Percentiles rank a stretch among this genome's conserved stretches.
Conservation (phyloP, 64 coral and sea anemone genomes). For the Pocillopora damicornis region DNA sequence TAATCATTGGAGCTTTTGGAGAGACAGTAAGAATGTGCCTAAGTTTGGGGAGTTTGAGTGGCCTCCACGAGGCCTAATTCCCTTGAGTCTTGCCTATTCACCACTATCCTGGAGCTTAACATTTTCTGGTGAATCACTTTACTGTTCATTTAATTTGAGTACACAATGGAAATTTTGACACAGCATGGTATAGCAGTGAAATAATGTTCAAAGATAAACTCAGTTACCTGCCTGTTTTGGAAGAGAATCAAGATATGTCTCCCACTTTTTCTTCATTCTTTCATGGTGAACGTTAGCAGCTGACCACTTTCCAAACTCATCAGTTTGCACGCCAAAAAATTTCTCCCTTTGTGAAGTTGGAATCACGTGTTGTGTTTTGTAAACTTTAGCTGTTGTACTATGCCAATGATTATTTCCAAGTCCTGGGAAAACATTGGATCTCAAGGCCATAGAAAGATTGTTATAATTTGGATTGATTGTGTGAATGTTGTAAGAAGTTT, state of each 20-base stretch:
- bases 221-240: conserved; percentile 60
- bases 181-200: too few relatives aligned
- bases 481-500: not conserved
- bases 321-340: conserved; percentile 77
- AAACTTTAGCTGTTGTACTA: conserved; percentile 60
- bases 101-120: too few relatives aligned
- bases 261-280: conserved; percentile 88
- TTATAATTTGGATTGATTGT: conserved; percentile 23
- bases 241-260: conserved; percentile 57
- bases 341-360: conserved; percentile 52
- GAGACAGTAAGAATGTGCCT: too few relatives aligned
- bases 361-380: conserved; percentile 41
- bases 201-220: not conserved
- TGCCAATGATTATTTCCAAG: conserved; percentile 74
- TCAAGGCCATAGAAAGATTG: conserved; percentile 33
- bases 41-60: too few relatives aligned
- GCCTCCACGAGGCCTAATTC: too few relatives aligned
- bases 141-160: too few relatives aligned
- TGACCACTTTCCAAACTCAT: conserved; percentile 80
- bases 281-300: conserved; percentile 80
- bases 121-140: too few relatives aligned
- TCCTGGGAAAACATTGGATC: conserved; percentile 88
- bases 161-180: too few relatives aligned
- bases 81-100: too few relatives aligned
- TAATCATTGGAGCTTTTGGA: too few relatives aligned